These are phyloP conservation scores for Etheostoma cragini DNA, from an alignment of 2,113 vertebrate species.

Conservation along the genomic window DNA sequence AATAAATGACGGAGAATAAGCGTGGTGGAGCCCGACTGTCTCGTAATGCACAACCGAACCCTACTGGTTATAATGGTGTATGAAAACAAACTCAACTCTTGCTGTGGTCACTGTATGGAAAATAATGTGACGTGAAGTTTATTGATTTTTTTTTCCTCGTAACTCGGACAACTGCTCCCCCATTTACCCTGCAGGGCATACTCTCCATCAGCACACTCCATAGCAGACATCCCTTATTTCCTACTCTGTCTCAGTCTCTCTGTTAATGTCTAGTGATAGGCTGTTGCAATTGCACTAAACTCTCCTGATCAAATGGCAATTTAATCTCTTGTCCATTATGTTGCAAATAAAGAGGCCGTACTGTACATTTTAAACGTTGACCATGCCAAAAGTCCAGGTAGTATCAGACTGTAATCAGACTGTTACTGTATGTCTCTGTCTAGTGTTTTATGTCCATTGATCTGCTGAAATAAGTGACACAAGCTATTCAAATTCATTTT, in stretches of 20 bases:
- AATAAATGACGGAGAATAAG: neutral
- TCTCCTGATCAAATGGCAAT: neutral
- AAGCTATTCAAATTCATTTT: too few relatives aligned
- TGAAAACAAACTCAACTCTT: neutral
- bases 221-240: constrained; percentile 19
- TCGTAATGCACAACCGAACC: neutral
- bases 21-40: neutral
- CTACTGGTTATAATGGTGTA: neutral
- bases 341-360: neutral
- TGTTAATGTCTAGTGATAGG: neutral
- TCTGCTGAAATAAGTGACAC: too few relatives aligned
- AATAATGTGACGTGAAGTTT: constrained; percentile 56
- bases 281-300: neutral
- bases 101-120: constrained; percentile 56
- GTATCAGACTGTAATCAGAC: too few relatives aligned
- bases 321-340: neutral
- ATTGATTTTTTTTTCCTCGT: constrained; percentile 63
- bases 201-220: constrained; percentile 27
- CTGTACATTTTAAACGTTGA: neutral
- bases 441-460: too few relatives aligned
- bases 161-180: constrained; percentile 52
- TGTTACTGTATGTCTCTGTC: too few relatives aligned
- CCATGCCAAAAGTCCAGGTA: neutral
- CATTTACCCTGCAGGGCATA: constrained; percentile 49
- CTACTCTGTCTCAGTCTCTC: constrained; percentile 8